Evolutionary conservation across 2,797 vertebrate genomes (phyloP), one percentile per base, ranked within the genome.

Genomic region (Erethizon dorsatum): DNA sequence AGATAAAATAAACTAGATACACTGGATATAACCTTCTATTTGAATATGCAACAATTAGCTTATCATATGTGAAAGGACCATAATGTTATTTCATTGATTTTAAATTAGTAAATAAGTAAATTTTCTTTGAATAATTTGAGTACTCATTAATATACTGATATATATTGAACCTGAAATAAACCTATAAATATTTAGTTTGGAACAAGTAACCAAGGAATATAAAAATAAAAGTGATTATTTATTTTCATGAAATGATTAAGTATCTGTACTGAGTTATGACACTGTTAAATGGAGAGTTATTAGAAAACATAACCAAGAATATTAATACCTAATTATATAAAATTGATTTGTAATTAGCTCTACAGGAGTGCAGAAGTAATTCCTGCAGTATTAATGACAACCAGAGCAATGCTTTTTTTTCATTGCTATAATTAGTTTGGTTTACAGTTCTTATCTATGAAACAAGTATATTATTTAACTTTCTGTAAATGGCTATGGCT

Each of bases 281-380:
- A 94, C 94, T 97, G 63, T 97, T 98, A 98, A 98, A 97, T 97
- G 97, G 97, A 97, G 96, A 98, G 94, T 98, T 98, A 98, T 98
- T 99, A 98, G 94, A 97, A 98, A 98, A 98, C 97, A 98, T 98
- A 98, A 94, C 97, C 91, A 93, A 98, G 94, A 98, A 97, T 98
- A 98, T 98, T 99, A 98, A 98, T 98, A 98, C 92, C 97, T 98
- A 98, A 98, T 98, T 98, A 98, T 93, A 95, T 96, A 96, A 98
- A 99, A 98, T 97, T 98, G 97, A 98, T 98, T 98, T 97, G 88
- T 98, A 98, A 98, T 98, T 98, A 98, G 98, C 97, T 98, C 96
- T 97, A 97, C 93, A 97, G 98, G 97, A 98, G 73, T 91, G 61
- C 94, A 97, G 95, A 97, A 98, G 98, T 97, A 98, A 97, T 98